Evolutionary conservation across 1,140 invertebrate species (phyloP), one percentile per base, ranked within the genome.

Genomic region (Euglossa dilemma): DNA sequence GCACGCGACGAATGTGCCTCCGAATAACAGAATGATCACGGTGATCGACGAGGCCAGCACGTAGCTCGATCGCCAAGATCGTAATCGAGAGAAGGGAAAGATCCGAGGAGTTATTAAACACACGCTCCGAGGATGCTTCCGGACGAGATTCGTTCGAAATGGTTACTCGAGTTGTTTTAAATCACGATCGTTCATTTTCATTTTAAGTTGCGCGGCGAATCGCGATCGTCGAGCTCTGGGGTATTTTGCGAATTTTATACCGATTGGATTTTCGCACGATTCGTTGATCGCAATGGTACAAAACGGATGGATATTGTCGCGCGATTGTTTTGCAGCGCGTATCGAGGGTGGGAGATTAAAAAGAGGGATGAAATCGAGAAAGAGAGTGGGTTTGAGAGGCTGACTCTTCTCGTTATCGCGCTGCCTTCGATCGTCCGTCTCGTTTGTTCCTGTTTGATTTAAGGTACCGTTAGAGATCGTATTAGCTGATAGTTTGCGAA

Each of bases 21-120:
- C 94, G 52, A 78, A 84, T 28, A 96, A 95, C 89, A 94, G 96
- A 91, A 94, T 96, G 80, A 97, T 97, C 76, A 97, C 96, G 78
- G 96, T 97, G 90, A 97, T 97, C 90, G 96, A 97, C 91, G 96
- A 97, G 89, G 96, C 96, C 28, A 95, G 95, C 79, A 91, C 94
- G 74, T 95, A 91, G 92, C 63, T 36, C 16, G 47, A 76, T 64
- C 69, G 20, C 2, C 0, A 28, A 20, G 16, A 50, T 70, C 18
- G 28, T 25, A 7, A 9, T 1, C 36, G 11, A 9, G 20, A 56
- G 61, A 64, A 36, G 28, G 16, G 16, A 64, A 18, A 7, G 12
- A 25, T 14, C 0, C 54, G 9, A n/a, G 45, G 9, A 25, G 25
- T 12, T 52, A 7, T 20, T 11, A 18, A n/a, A n/a, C n/a, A 52